Percentiles rank a stretch among this genome's conserved stretches.
phyloP scores from a whole-genome alignment of 1,140 invertebrate genomes.

The Arion vulgaris region DNA sequence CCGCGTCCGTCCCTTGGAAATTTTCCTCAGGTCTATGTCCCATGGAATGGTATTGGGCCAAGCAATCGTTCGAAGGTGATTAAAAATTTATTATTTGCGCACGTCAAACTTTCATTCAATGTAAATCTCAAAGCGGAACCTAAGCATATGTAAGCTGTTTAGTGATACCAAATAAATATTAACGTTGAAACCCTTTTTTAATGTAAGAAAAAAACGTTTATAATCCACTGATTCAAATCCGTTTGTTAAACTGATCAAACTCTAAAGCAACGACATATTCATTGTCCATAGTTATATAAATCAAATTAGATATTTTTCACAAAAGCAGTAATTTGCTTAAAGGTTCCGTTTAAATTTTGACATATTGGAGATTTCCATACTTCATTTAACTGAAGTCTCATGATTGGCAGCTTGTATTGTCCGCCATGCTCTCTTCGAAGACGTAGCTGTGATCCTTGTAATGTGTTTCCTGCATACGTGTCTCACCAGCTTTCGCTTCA shows the following conservation, averaged over 20 bases:
- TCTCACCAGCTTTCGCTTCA: not conserved
- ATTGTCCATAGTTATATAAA: no score
- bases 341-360: not conserved
- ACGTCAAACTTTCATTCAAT: not conserved
- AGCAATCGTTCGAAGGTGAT: conserved; percentile 47
- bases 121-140: not conserved
- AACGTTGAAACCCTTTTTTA: no score
- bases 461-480: not conserved
- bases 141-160: not conserved
- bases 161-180: not conserved
- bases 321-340: not conserved
- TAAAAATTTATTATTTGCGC: conserved; percentile 17
- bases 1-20: conserved; percentile 26
- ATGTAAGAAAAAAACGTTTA: no score
- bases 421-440: conserved; percentile 17
- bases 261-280: no score
- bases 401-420: not conserved
- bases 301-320: no score
- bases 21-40: conserved; percentile 40
- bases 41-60: conserved; percentile 33
- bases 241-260: no score
- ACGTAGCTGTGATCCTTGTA: not conserved
- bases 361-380: not conserved
- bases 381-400: not conserved
- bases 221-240: no score